A percentile compares a stretch with the other conserved stretches of the same genome.
phyloP scores from a whole-genome alignment of 2,113 vertebrate genomes.

The Psammodynastes pulverulentus region DNA sequence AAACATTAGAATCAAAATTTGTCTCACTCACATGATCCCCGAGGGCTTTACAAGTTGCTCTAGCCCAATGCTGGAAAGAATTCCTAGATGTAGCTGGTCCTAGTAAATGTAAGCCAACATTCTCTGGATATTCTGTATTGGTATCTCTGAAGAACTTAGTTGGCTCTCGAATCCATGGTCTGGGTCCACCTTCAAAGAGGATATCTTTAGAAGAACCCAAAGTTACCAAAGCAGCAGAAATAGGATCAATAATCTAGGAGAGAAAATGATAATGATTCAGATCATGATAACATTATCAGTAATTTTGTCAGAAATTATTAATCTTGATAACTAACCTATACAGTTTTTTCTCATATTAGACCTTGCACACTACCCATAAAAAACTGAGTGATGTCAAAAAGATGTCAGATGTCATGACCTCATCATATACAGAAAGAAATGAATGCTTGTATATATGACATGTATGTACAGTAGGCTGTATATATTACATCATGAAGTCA shows the following conservation, averaged over 20 bases:
- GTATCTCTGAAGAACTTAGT: constrained; percentile 88
- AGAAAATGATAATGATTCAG: background rate
- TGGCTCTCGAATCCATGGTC: constrained; percentile 92
- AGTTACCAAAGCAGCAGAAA: constrained; percentile 84
- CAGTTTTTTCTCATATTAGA: background rate
- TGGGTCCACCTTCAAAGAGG: constrained; percentile 89
- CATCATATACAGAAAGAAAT: background rate
- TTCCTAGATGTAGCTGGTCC: constrained; percentile 73
- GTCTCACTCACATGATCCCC: constrained; percentile 84
- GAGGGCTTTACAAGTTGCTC: constrained; percentile 80
- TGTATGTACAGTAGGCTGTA: background rate
- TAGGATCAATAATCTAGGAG: constrained; percentile 82
- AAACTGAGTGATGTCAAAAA: background rate
- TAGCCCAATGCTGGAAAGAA: constrained; percentile 80
- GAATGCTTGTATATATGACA: background rate
- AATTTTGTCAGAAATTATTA: background rate
- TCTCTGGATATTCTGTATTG: constrained; percentile 71
- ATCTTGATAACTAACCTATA: background rate
- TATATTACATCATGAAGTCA: background rate
- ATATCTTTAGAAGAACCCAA: constrained; percentile 93
- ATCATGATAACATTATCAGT: background rate
- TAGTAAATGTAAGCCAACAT: constrained; percentile 68
- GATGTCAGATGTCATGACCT: background rate
- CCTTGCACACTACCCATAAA: background rate
- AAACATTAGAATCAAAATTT: background rate